These are phyloP conservation scores for Prunella fulvescens DNA, from an alignment of 2,113 vertebrate species.

Conservation along the genomic window DNA sequence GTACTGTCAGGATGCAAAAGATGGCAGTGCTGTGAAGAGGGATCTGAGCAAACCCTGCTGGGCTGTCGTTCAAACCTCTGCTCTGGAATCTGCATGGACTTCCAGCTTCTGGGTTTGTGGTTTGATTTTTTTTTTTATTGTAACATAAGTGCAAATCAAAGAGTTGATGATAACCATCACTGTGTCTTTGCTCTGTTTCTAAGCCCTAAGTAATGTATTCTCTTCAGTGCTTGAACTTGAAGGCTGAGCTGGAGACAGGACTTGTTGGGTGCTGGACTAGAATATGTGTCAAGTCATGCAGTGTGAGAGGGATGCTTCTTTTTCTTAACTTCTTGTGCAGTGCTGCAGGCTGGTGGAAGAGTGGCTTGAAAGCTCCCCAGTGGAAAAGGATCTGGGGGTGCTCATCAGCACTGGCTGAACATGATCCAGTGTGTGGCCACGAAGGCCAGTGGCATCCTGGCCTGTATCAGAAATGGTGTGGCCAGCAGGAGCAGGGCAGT, in stretches of 20 bases:
- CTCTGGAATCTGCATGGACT: not conserved
- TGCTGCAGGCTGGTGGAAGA: not conserved
- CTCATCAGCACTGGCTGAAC: fast-evolving
- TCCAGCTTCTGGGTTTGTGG: not conserved
- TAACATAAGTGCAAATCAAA: not conserved
- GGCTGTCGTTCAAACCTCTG: not conserved
- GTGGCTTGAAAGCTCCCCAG: not conserved
- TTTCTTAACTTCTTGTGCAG: not conserved
- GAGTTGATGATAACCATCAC: not conserved
- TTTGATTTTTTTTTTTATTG: not conserved
- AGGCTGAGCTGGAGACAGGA: not conserved
- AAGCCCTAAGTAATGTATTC: not conserved
- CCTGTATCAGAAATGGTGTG: not conserved
- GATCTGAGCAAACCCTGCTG: not conserved
- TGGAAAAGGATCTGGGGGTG: not conserved
- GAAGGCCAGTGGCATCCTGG: fast-evolving
- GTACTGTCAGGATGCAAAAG: not conserved
- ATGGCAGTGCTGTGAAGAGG: conserved; percentile 1
- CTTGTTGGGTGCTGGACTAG: not conserved
- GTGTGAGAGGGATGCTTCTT: not conserved
- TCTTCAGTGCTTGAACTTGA: not conserved
- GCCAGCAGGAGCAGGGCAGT: not conserved
- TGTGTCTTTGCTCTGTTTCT: not conserved
- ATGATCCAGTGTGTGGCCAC: fast-evolving
- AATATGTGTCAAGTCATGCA: not conserved